Percentiles rank a stretch among this genome's conserved stretches.
phyloP scores from a whole-genome alignment of 1,140 invertebrate species.

The Nylanderia fulva region DNA sequence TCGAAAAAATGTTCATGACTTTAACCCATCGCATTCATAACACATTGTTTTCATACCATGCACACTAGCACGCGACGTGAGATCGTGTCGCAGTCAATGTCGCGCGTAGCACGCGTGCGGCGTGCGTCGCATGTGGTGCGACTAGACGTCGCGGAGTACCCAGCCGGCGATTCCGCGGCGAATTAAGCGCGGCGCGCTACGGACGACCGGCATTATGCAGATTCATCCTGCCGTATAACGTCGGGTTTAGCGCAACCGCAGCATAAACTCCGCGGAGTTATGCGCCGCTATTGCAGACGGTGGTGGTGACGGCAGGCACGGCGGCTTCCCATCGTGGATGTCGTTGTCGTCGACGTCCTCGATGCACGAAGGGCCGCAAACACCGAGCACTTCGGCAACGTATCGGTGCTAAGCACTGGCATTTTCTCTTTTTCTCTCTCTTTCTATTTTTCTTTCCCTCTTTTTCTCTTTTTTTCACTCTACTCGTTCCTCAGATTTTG shows the following conservation, averaged over 20 bases:
- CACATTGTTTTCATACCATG: constrained; percentile 7
- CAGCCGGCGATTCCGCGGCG: constrained; percentile 42
- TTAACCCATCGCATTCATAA: constrained; percentile 3
- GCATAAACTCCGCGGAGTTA: constrained; percentile 66
- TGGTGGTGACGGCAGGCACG: neutral
- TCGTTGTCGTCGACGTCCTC: neutral
- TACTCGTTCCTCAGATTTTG: constrained; percentile 64
- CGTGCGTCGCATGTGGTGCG: constrained; percentile 21
- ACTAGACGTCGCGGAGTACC: neutral
- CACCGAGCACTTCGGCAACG: constrained; percentile 40
- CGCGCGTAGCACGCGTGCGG: constrained; percentile 22
- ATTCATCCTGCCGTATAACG: constrained; percentile 71
- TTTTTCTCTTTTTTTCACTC: neutral
- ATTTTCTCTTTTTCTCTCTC: too few relatives aligned
- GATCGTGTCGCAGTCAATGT: neutral
- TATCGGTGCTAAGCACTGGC: constrained; percentile 19
- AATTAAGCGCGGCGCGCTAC: constrained; percentile 46
- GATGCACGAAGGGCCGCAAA: constrained; percentile 28
- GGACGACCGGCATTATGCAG: constrained; percentile 71
- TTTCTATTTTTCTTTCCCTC: too few relatives aligned
- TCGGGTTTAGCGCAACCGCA: constrained; percentile 68
- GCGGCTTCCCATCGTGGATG: constrained; percentile 3
- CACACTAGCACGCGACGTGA: constrained; percentile 8
- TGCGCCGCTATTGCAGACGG: constrained; percentile 22
- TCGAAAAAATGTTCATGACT: constrained; percentile 1